phyloP scores from a whole-genome alignment of 2,113 vertebrate species.

The Ctenodactylus gundi region DNA sequence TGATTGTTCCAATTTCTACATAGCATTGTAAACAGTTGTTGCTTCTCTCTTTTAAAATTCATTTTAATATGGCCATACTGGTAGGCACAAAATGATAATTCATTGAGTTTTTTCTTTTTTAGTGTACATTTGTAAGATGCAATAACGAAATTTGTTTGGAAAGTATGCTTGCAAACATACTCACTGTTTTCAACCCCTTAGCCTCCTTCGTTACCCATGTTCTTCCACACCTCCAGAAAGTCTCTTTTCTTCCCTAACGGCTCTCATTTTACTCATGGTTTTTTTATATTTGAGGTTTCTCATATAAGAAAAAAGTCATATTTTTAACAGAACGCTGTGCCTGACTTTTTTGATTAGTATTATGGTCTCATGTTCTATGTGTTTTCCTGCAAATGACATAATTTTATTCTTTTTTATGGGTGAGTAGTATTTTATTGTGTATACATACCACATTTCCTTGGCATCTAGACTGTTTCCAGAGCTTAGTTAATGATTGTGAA shows the following conservation, averaged over 20 bases:
- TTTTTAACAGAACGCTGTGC: not conserved
- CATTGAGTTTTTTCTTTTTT: not conserved
- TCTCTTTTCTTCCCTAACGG: not conserved
- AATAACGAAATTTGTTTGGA: not conserved
- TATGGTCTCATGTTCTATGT: not conserved
- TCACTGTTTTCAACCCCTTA: not conserved
- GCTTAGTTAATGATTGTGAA: not conserved
- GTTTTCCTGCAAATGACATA: not conserved
- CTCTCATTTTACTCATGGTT: not conserved
- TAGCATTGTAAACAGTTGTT: not conserved
- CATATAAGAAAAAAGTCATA: not conserved
- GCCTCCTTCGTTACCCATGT: not conserved
- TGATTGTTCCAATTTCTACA: not conserved
- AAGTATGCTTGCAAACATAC: not conserved
- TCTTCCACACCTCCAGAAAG: not conserved
- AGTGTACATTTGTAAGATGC: not conserved
- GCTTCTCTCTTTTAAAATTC: not conserved
- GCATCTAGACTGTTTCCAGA: not conserved
- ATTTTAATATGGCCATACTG: not conserved
- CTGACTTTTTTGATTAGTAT: not conserved
- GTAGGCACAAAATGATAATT: not conserved
- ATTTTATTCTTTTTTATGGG: not conserved
- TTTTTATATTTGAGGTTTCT: not conserved
- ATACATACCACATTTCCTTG: not conserved
- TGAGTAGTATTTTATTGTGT: not conserved